Percentiles rank a stretch among this genome's conserved stretches.
Evolutionary conservation across 2,797 vertebrate genomes (phyloP).

Genomic region (Triplophysa bombifrons): DNA sequence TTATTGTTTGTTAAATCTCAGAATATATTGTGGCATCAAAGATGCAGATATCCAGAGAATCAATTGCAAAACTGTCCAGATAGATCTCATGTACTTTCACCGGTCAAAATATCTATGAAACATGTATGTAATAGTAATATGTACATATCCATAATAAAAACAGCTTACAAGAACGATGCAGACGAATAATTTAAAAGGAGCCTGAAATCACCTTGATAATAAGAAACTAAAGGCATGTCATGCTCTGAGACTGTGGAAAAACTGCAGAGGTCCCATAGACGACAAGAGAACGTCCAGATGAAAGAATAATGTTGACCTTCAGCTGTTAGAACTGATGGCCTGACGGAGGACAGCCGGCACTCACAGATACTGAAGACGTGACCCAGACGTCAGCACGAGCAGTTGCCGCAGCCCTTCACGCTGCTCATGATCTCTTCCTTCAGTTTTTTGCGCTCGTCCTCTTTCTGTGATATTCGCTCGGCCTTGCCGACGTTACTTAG

Average conservation of each 20-base stretch:
- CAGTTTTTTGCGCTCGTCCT: constrained; percentile 92
- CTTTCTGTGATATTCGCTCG: constrained; percentile 82
- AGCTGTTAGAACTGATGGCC: background rate
- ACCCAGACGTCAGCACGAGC: constrained; percentile 85
- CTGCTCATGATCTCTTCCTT: constrained; percentile 95
- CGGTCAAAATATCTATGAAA: background rate
- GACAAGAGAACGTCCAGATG: background rate
- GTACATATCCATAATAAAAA: constrained; percentile 50
- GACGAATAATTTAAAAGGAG: constrained; percentile 39
- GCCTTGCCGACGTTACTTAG: constrained; percentile 65
- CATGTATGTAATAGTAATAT: constrained; percentile 29
- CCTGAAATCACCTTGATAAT: background rate
- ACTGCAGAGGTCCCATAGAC: background rate
- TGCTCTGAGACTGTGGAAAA: background rate
- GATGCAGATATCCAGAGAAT: background rate
- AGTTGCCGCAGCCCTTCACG: constrained; percentile 98
- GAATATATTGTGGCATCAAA: background rate
- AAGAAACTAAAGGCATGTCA: constrained; percentile 31
- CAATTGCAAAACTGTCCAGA: constrained; percentile 6
- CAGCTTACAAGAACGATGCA: constrained; percentile 6
- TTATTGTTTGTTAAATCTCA: constrained; percentile 23
- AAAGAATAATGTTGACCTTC: background rate
- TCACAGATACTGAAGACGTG: background rate
- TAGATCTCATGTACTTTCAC: background rate
- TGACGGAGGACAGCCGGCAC: constrained; percentile 71